Evolutionary conservation across 2,797 vertebrate species (phyloP).

Genomic region (Crocodylus rhombifer): DNA sequence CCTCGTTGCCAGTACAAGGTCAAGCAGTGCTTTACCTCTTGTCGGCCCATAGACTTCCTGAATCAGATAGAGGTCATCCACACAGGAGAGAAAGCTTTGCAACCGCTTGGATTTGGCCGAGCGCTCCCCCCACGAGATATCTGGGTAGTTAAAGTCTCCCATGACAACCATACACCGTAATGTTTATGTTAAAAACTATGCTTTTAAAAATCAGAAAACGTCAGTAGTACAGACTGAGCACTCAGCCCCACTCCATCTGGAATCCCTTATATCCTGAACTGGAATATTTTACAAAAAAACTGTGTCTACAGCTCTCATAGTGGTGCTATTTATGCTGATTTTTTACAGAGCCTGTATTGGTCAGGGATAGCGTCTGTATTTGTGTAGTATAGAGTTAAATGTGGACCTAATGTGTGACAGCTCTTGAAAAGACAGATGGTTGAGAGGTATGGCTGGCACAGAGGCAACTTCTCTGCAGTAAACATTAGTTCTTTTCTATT

Average conservation of each 20-base stretch:
- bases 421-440: neutral
- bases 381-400: neutral
- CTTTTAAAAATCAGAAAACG: neutral
- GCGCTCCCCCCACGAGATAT: neutral
- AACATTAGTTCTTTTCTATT: conserved; percentile 42
- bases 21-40: no score
- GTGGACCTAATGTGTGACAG: no score
- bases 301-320: conserved; percentile 35
- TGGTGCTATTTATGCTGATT: conserved; percentile 41
- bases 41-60: no score
- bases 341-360: neutral
- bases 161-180: no score
- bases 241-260: neutral
- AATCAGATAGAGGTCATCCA: no score
- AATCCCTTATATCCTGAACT: neutral
- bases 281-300: conserved; percentile 42
- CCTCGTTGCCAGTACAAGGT: no score
- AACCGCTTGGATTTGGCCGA: no score
- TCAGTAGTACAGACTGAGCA: neutral
- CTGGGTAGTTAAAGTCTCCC: no score
- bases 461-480: conserved; percentile 49
- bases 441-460: conserved; percentile 3
- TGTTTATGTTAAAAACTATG: neutral
- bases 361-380: neutral
- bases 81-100: no score